These are phyloP conservation scores for Arremon brunneinucha DNA, from an alignment of 2,797 vertebrate genomes.

Conservation along the genomic window DNA sequence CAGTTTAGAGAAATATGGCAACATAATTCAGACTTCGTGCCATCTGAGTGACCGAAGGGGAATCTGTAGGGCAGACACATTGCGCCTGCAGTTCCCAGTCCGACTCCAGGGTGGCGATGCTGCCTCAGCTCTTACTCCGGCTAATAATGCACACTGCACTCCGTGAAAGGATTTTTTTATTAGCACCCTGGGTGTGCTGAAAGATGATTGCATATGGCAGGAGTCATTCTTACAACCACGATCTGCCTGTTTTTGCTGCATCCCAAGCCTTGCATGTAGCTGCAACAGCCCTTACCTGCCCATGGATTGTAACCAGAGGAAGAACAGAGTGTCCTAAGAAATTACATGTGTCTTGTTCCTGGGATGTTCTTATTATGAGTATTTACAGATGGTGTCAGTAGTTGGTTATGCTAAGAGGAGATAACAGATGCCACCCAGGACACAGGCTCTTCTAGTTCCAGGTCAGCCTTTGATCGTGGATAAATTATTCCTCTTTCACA, in stretches of 20 bases:
- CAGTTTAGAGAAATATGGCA: not conserved
- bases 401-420: not conserved
- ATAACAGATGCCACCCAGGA: not conserved
- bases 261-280: not conserved
- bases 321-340: constrained; percentile 27
- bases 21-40: not conserved
- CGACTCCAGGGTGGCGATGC: not conserved
- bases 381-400: not conserved
- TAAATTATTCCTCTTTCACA: not conserved
- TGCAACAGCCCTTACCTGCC: not conserved
- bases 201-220: not conserved
- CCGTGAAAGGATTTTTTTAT: not conserved
- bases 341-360: not conserved
- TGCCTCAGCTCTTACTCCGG: not conserved
- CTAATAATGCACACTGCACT: not conserved
- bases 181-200: not conserved
- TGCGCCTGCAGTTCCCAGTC: not conserved
- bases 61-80: not conserved
- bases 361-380: not conserved
- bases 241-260: not conserved
- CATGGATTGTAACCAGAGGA: not conserved
- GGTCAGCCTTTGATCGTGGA: not conserved
- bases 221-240: not conserved
- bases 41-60: not conserved
- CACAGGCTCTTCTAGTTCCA: not conserved